Conservation (phyloP, 1,140 invertebrate genomes). For the Mercenaria mercenaria region DNA sequence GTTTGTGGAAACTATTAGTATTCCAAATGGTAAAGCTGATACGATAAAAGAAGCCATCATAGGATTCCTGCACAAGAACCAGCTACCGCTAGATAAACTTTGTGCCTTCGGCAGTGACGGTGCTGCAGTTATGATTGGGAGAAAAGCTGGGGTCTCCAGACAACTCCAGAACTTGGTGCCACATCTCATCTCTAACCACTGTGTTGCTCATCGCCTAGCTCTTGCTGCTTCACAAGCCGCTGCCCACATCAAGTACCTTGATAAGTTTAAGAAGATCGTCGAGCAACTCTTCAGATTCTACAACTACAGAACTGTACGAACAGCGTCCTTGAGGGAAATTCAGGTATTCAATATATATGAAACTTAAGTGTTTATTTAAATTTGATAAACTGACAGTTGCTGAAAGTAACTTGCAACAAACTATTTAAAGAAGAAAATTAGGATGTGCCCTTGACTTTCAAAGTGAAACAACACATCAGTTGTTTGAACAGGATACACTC, state of each 20-base stretch:
- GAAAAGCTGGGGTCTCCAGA: slow-evolving; percentile 33
- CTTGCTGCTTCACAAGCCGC: slow-evolving; percentile 12
- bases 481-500: too few species aligned
- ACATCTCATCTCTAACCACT: slow-evolving; percentile 37
- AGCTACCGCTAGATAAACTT: background rate
- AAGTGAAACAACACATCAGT: too few species aligned
- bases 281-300: background rate
- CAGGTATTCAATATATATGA: too few species aligned
- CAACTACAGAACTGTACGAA: background rate
- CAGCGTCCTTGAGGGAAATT: background rate
- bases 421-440: too few species aligned
- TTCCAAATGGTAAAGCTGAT: slow-evolving; percentile 13
- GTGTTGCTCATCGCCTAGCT: slow-evolving; percentile 53
- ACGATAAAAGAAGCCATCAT: background rate
- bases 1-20: background rate
- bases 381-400: too few species aligned
- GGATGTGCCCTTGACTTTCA: too few species aligned
- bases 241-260: background rate
- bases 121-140: slow-evolving; percentile 40
- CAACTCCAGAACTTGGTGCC: slow-evolving; percentile 8
- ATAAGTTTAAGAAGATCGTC: background rate
- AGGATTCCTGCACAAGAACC: background rate
- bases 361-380: too few species aligned
- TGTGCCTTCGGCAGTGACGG: slow-evolving; percentile 55
- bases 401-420: too few species aligned